Conservation (phyloP, 2,797 vertebrate species). For the Phoxinus dragarum region DNA sequence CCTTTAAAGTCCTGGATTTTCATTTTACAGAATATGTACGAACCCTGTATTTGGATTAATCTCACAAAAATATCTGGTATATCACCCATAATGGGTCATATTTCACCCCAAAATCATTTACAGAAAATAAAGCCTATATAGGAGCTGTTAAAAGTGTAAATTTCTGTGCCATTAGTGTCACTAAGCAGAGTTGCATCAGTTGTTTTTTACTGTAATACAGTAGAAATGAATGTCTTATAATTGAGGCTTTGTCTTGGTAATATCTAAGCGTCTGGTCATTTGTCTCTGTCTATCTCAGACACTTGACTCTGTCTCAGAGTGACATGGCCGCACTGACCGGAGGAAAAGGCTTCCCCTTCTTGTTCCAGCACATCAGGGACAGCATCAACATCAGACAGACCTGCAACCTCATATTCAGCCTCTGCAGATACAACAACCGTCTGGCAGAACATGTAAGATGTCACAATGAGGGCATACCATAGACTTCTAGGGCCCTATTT, state of each 20-base stretch:
- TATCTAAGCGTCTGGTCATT: not conserved
- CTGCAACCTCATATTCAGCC: conserved; percentile 98
- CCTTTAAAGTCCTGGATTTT: too few relatives aligned
- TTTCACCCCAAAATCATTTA: not conserved
- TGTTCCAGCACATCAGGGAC: conserved; percentile 98
- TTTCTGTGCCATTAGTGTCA: not conserved
- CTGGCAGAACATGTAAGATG: conserved; percentile 93
- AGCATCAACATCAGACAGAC: conserved; percentile 99
- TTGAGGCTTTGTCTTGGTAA: not conserved
- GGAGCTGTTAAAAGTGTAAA: not conserved
- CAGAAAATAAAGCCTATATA: not conserved
- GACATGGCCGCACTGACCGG: conserved; percentile 98
- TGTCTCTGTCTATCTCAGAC: conserved; percentile 76
- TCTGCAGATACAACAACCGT: conserved; percentile 97
- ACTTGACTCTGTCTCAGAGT: conserved; percentile 96
- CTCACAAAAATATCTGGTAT: not conserved
- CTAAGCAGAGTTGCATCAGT: not conserved
- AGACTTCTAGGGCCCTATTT: not conserved
- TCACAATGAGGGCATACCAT: not conserved
- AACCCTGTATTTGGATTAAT: not conserved
- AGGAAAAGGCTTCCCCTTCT: conserved; percentile 98
- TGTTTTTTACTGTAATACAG: not conserved
- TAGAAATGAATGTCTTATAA: not conserved
- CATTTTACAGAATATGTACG: too few relatives aligned
- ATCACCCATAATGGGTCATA: not conserved